Percentiles rank a stretch among this genome's conserved stretches.
Evolutionary conservation across 2,888 invertebrate genomes (phyloP).

Genomic region (Asteroscopus sphinx): DNA sequence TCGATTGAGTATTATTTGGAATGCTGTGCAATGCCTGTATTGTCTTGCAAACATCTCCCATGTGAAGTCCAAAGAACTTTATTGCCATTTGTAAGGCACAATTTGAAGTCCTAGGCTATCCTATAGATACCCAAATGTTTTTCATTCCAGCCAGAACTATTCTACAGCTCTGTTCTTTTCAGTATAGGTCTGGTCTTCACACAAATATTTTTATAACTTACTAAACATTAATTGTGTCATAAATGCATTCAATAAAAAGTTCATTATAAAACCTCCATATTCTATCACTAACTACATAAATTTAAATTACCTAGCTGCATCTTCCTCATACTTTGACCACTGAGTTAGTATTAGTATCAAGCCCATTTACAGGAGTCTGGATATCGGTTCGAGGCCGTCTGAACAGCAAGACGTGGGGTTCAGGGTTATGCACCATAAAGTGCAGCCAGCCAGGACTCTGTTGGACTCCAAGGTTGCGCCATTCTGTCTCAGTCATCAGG

Average conservation of each 20-base stretch:
- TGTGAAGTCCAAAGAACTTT: too few relatives aligned
- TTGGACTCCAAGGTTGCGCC: slow-evolving; percentile 98
- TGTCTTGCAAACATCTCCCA: too few relatives aligned
- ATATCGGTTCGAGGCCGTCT: slow-evolving; percentile 88
- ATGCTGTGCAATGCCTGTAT: too few relatives aligned
- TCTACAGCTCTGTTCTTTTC: too few relatives aligned
- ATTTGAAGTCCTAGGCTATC: too few relatives aligned
- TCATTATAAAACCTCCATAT: not conserved
- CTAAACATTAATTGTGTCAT: too few relatives aligned
- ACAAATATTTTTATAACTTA: too few relatives aligned
- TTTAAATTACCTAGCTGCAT: slow-evolving; percentile 39
- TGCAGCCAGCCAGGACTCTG: slow-evolving; percentile 96
- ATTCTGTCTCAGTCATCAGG: slow-evolving; percentile 98
- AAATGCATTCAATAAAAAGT: too few relatives aligned
- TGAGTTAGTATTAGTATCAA: slow-evolving; percentile 73
- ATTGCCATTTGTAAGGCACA: too few relatives aligned
- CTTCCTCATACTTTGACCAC: slow-evolving; percentile 74
- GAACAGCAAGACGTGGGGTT: slow-evolving; percentile 96
- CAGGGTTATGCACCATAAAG: slow-evolving; percentile 97
- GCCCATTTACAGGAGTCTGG: slow-evolving; percentile 70
- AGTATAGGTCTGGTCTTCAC: too few relatives aligned
- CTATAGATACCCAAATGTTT: too few relatives aligned
- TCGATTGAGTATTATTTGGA: not conserved
- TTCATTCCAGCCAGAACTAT: too few relatives aligned
- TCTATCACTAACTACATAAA: slow-evolving; percentile 32